Conservation (phyloP, 2,888 invertebrate species). For the Dexiosoma caninum region DNA sequence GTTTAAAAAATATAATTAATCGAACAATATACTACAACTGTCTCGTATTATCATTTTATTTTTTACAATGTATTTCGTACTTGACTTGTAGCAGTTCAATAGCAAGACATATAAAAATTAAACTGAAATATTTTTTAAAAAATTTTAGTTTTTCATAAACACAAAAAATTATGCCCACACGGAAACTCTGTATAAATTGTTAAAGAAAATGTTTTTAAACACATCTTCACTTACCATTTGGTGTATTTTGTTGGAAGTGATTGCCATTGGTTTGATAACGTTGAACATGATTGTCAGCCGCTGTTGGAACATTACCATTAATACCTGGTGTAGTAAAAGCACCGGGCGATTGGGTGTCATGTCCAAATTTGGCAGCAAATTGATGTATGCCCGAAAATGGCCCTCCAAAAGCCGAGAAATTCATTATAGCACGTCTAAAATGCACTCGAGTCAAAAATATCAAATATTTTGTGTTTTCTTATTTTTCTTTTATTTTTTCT, state of each 20-base stretch:
- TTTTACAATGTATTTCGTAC: too few species aligned
- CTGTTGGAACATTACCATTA: slow-evolving; percentile 71
- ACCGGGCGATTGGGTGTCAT: slow-evolving; percentile 76
- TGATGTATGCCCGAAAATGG: slow-evolving; percentile 78
- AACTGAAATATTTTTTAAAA: too few species aligned
- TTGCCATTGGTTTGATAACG: slow-evolving; percentile 78
- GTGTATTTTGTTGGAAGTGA: slow-evolving; percentile 78
- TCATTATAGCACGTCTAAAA: slow-evolving; percentile 74
- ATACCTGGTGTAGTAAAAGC: slow-evolving; percentile 76
- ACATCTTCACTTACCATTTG: slow-evolving; percentile 75
- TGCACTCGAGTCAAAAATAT: neutral
- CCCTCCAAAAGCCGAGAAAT: slow-evolving; percentile 78
- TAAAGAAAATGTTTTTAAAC: too few species aligned
- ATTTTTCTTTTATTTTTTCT: neutral
- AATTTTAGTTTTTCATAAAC: too few species aligned
- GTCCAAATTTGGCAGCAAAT: slow-evolving; percentile 78
- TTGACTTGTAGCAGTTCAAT: too few species aligned
- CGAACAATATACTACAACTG: too few species aligned
- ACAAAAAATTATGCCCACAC: too few species aligned
- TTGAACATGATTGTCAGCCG: slow-evolving; percentile 76
- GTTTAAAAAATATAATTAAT: too few species aligned
- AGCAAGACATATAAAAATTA: too few species aligned
- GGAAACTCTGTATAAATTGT: too few species aligned
- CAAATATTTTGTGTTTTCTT: slow-evolving; percentile 22
- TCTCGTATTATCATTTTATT: too few species aligned